Conservation (phyloP, 2,797 vertebrate species). For the Vireo griseus region DNA sequence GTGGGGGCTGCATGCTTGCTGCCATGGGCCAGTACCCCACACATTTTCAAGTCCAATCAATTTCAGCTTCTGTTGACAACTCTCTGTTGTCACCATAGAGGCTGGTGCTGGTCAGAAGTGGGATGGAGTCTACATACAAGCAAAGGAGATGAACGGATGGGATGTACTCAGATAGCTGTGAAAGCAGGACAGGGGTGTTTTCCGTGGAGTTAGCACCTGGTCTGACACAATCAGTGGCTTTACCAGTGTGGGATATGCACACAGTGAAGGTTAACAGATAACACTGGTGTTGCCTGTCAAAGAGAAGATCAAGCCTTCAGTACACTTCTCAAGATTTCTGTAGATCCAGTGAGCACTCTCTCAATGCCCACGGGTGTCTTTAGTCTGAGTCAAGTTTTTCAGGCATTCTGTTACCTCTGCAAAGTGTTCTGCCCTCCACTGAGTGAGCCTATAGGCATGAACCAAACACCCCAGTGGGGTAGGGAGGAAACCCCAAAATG, state of each 20-base stretch:
- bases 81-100: background rate
- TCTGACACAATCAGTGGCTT: background rate
- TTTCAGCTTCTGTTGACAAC: background rate
- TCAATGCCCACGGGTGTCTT: rapidly evolving
- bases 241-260: background rate
- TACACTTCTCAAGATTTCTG: background rate
- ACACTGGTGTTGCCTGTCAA: background rate
- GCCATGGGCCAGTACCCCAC: background rate
- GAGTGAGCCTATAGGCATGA: background rate
- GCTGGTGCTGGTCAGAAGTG: background rate
- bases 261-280: background rate
- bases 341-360: rapidly evolving
- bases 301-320: background rate
- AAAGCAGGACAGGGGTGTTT: background rate
- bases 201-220: background rate
- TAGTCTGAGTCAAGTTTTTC: background rate
- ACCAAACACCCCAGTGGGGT: background rate
- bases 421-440: background rate
- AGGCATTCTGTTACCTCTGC: background rate
- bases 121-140: too few species aligned
- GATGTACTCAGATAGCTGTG: background rate
- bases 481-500: background rate
- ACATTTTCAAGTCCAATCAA: background rate
- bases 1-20: background rate
- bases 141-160: too few species aligned